phyloP scores from a whole-genome alignment of 2,888 invertebrate species.

The Drosophila borealis region DNA sequence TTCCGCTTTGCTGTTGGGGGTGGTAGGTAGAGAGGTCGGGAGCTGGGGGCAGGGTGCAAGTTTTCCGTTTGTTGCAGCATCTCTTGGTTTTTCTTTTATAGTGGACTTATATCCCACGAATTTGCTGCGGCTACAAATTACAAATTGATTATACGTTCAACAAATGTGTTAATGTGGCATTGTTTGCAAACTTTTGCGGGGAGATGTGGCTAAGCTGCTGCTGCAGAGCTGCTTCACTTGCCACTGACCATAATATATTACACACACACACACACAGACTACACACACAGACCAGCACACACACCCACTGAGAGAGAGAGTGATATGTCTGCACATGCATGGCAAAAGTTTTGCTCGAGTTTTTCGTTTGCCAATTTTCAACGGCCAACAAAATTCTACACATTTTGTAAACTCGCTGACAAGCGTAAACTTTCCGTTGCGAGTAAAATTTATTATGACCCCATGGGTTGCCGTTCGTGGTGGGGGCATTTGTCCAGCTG shows the following conservation, averaged over 20 bases:
- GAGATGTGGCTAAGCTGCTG: conserved; percentile 13
- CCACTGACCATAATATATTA: conserved; percentile 76
- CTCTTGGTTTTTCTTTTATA: conserved; percentile 46
- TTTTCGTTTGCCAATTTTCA: conserved; percentile 60
- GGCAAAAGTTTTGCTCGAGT: conserved; percentile 60
- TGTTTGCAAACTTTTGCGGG: conserved; percentile 74
- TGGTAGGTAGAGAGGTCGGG: not conserved
- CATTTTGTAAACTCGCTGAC: conserved; percentile 72
- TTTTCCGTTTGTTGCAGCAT: conserved; percentile 36
- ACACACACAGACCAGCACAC: conserved; percentile 11
- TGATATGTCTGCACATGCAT: conserved; percentile 70
- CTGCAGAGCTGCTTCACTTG: conserved; percentile 46
- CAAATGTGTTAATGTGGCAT: conserved; percentile 82
- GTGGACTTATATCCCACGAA: conserved; percentile 70
- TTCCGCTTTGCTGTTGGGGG: conserved; percentile 43
- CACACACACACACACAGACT: conserved; percentile 33
- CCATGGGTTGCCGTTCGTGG: conserved; percentile 9
- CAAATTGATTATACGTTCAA: conserved; percentile 82
- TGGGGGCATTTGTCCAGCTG: conserved; percentile 37
- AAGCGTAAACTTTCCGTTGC: conserved; percentile 68
- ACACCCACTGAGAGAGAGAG: conserved; percentile 29
- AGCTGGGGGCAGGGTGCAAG: conserved; percentile 10
- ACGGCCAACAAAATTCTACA: conserved; percentile 51
- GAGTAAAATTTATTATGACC: conserved; percentile 69
- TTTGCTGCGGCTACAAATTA: conserved; percentile 81